Conservation (phyloP, 2,797 vertebrate genomes). For the Artibeus jamaicensis region DNA sequence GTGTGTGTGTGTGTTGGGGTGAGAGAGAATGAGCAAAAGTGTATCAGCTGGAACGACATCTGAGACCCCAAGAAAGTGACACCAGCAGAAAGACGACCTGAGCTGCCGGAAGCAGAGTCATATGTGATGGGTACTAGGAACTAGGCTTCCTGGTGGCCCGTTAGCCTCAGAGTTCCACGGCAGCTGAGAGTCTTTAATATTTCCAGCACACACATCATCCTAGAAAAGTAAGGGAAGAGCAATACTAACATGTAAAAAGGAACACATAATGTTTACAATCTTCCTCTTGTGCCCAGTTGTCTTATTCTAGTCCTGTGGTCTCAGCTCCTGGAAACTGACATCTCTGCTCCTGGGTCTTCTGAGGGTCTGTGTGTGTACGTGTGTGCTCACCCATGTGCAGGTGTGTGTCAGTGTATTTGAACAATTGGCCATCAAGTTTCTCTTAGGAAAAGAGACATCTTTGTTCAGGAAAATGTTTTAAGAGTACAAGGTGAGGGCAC, state of each 20-base stretch:
- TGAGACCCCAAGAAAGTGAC: not conserved
- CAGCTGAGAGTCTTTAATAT: not conserved
- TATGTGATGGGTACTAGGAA: not conserved
- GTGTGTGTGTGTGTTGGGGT: not conserved
- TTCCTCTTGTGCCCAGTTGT: not conserved
- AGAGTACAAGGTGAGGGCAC: not conserved
- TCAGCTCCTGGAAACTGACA: not conserved
- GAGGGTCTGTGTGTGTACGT: not conserved
- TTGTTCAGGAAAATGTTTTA: constrained; percentile 41
- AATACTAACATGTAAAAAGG: not conserved
- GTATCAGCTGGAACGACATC: not conserved
- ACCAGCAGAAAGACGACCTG: not conserved
- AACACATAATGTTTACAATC: not conserved
- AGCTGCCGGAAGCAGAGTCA: not conserved
- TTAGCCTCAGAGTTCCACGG: not conserved
- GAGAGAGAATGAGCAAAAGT: not conserved
- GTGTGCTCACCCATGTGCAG: not conserved
- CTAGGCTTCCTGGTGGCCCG: not conserved
- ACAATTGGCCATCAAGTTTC: not conserved
- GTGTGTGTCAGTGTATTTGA: not conserved
- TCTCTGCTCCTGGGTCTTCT: not conserved
- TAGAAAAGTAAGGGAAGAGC: not conserved
- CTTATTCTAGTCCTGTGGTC: not conserved
- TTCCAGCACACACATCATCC: not conserved
- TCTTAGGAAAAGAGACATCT: not conserved